Evolutionary conservation across 2,888 invertebrate genomes (phyloP).

Genomic region (Uloborus plumipes): DNA sequence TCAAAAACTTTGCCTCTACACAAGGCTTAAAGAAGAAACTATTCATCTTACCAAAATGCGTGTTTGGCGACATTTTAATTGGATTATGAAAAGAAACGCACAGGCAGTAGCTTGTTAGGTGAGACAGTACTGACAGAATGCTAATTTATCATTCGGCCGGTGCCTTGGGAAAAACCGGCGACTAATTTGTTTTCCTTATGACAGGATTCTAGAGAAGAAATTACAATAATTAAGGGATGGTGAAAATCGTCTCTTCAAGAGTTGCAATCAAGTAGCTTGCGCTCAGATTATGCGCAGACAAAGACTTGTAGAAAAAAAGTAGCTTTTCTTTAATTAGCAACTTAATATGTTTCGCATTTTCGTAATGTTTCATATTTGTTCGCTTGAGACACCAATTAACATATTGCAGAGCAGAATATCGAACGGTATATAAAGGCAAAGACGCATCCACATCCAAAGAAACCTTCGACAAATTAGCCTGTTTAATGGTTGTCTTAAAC

Average conservation of each 20-base stretch:
- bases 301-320: slow-evolving; percentile 26
- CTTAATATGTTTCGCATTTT: slow-evolving; percentile 62
- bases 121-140: slow-evolving; percentile 53
- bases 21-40: slow-evolving; percentile 57
- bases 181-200: slow-evolving; percentile 64
- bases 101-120: slow-evolving; percentile 57
- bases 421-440: slow-evolving; percentile 8
- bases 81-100: slow-evolving; percentile 59
- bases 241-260: slow-evolving; percentile 50
- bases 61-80: slow-evolving; percentile 63
- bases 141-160: slow-evolving; percentile 62
- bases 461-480: slow-evolving; percentile 45
- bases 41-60: slow-evolving; percentile 56
- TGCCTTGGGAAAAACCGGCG: slow-evolving; percentile 53
- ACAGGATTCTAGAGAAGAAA: slow-evolving; percentile 57
- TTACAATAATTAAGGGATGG: slow-evolving; percentile 63
- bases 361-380: slow-evolving; percentile 49
- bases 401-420: slow-evolving; percentile 36
- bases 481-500: slow-evolving; percentile 56
- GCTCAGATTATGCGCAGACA: slow-evolving; percentile 26
- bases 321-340: slow-evolving; percentile 62
- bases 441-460: slow-evolving; percentile 17
- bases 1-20: slow-evolving; percentile 48
- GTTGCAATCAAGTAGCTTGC: slow-evolving; percentile 39
- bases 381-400: slow-evolving; percentile 62